Base-by-base conservation (phyloP, 2,797 vertebrate genomes). In the Sebastes jordani region DNA sequence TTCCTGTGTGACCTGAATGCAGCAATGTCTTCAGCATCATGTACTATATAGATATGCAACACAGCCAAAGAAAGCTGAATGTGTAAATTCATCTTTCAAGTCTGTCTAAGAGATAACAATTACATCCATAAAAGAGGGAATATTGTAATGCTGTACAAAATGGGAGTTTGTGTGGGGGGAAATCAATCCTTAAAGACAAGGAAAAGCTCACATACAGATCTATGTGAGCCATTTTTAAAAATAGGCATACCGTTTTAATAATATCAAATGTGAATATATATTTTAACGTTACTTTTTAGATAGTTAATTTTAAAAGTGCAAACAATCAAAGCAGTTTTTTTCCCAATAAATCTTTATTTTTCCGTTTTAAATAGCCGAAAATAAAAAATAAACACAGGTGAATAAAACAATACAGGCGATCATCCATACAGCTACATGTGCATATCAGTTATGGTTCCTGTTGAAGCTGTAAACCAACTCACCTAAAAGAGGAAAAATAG, bases 281-380 rank as follows among this genome's bases (percentile, higher is more conserved):
- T 25, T 61, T 42, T 32, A 7, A 6, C 6, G 6, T 30, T 4
- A 14, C 29, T 20, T 64, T 62, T 6, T 6, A 27, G 5, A 58
- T 14, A 10, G 14, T 7, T 4, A 46, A 60, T 29, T 11, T 49
- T 25, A 3, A n/a, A 25, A 25, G 25, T 34, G 10, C 6, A 55
- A 46, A 14, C 1, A 71, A 22, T 68, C 20, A 9, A 56, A 34
- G 8, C 11, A 72, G 4, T 62, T 46, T 10, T 14, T 71, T 83
- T 84, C 90, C 86, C 94, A 92, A 95, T 95, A 95, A 94, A 92
- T 92, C 90, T 96, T 96, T 95, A 95, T 95, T 95, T 92, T 90
- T 93, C 70, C 64, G 18, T 91, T 93, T 95, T 96, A 95, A 96
- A 96, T 96, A 96, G 90, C 90, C 86, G 78, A 93, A 95, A 95